Base-by-base conservation (phyloP, 2,797 vertebrate genomes). In the Coracias cyanogaster region DNA sequence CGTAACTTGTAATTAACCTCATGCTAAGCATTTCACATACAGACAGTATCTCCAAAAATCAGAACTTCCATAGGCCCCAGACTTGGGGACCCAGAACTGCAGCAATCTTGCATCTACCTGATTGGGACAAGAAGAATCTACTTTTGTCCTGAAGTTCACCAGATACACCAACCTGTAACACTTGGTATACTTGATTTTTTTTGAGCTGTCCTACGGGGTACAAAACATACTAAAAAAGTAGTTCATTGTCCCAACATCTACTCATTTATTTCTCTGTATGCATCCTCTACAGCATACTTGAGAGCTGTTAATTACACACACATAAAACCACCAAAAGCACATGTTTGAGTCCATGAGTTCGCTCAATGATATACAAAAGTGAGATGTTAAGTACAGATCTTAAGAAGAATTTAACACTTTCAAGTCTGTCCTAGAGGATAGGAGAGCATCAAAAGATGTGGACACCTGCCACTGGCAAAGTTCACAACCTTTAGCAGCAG, bases 251-350 rank as follows among this genome's bases (percentile, higher is more conserved):
- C 72, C 33, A 4, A 58, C 31, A 62, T 12, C 31, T 33, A 72
- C 7, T 39, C 13, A 72, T 35, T 66, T 79, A 60, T 20, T 19
- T 46, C 25, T 49, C 67, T 57, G 26, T 12, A 33, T 9, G 14
- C 28, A 60, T n/a, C 41, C 29, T 31, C 19, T 48, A 54, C 15
- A 31, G 12, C 17, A 33, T 5, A 41, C 33, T 46, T 41, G 22
- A 57, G 31, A 70, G 29, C 15, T 37, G n/a, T 24, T 76, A 33
- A 46, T 26, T 48, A 64, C 18, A 57, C 10, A 35, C 5, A 26
- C 22, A 61, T 22, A 57, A 5, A 61, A 21, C 1, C 14, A 3
- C 7, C 18, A 62, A 2, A 2, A 74, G 28, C 25, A 45, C 1
- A 3, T 15, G 3, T 52, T 26, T 55, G 26, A 72, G 60, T 33